Conservation (phyloP, 2,113 vertebrate species). For the Nothoprocta perdicaria region DNA sequence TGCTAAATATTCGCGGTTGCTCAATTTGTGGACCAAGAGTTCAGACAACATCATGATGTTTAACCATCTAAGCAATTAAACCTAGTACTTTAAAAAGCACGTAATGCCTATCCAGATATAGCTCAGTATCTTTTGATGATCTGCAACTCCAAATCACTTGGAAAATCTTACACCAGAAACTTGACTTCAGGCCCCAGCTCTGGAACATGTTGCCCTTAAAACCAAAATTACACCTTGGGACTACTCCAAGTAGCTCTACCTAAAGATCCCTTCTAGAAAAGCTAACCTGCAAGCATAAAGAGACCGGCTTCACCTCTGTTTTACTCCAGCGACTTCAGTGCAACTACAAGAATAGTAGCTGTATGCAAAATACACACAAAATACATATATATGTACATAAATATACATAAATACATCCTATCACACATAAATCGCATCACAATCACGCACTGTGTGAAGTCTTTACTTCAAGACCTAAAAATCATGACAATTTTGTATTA, state of each 20-base stretch:
- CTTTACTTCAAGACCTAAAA: background rate
- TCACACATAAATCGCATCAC: background rate
- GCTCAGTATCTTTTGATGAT: background rate
- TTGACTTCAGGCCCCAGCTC: background rate
- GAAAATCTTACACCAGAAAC: background rate
- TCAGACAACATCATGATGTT: background rate
- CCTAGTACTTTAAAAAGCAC: background rate
- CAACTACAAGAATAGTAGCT: background rate
- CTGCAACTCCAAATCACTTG: background rate
- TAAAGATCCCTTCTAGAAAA: background rate
- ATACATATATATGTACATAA: background rate
- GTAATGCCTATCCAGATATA: background rate
- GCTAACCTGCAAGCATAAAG: background rate
- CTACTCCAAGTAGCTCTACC: background rate
- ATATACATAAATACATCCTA: background rate
- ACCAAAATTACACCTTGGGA: background rate
- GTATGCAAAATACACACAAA: background rate
- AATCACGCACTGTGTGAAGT: background rate
- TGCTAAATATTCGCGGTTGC: background rate
- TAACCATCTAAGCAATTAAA: background rate
- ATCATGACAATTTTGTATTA: background rate
- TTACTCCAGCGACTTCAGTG: background rate
- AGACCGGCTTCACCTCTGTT: background rate
- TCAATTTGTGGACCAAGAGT: background rate
- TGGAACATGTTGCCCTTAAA: background rate